Conservation (phyloP, 1,140 invertebrate genomes). For the Drosophila paulistorum region DNA sequence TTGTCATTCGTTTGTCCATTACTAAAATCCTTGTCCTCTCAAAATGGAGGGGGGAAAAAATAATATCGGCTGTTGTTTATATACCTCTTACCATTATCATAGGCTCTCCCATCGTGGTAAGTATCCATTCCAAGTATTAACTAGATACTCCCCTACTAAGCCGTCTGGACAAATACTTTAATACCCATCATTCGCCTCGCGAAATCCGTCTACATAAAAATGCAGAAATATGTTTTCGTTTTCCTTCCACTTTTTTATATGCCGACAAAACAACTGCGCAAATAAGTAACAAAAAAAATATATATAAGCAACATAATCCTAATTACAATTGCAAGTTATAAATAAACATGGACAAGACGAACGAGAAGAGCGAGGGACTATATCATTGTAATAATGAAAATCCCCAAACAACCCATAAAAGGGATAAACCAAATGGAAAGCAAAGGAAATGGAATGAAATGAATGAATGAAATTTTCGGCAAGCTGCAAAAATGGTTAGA, state of each 20-base stretch:
- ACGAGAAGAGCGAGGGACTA: constrained; percentile 33
- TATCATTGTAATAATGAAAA: constrained; percentile 72
- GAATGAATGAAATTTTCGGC: constrained; percentile 57
- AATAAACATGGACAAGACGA: constrained; percentile 70
- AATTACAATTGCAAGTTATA: constrained; percentile 80
- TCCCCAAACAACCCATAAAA: constrained; percentile 78
- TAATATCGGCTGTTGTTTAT: constrained; percentile 13
- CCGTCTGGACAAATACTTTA: constrained; percentile 71
- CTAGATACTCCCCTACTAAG: constrained; percentile 48
- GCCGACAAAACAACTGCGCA: constrained; percentile 65
- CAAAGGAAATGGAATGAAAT: constrained; percentile 62
- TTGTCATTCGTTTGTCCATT: constrained; percentile 1
- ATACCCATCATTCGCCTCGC: constrained; percentile 46
- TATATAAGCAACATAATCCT: constrained; percentile 53
- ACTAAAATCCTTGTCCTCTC: background rate
- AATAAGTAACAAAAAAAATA: constrained; percentile 70
- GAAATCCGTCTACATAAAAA: constrained; percentile 59
- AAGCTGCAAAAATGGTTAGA: constrained; percentile 58
- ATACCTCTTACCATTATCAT: constrained; percentile 12
- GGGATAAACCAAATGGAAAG: constrained; percentile 73
- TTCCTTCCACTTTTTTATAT: constrained; percentile 40
- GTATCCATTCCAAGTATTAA: constrained; percentile 13
- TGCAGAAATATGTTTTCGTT: constrained; percentile 71
- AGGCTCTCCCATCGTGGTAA: constrained; percentile 1
- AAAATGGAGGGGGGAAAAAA: background rate